Percentiles rank a stretch among this genome's conserved stretches.
phyloP scores from a whole-genome alignment of 2,888 invertebrate genomes.

The Seladonia tumulorum region DNA sequence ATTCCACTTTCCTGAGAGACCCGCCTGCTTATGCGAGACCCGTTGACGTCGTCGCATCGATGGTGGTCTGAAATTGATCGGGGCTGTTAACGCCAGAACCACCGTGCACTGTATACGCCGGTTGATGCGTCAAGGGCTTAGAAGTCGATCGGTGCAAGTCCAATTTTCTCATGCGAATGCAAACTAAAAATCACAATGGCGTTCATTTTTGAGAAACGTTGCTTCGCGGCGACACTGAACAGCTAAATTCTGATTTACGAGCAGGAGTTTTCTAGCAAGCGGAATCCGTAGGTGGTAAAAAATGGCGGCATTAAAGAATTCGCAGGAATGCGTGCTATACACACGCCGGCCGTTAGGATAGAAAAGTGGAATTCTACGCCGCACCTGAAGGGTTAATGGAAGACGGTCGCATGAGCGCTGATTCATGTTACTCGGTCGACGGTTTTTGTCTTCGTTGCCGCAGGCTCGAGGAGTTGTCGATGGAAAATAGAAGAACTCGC shows the following conservation, averaged over 20 bases:
- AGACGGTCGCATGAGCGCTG: constrained; percentile 11
- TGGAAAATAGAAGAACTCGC: constrained; percentile 1
- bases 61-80: background rate
- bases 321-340: background rate
- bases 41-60: background rate
- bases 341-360: constrained; percentile 13
- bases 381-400: constrained; percentile 9
- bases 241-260: background rate
- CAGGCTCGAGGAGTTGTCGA: constrained; percentile 6
- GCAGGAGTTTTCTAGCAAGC: background rate
- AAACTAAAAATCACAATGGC: no score
- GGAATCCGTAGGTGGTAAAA: background rate
- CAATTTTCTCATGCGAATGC: background rate
- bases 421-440: constrained; percentile 12
- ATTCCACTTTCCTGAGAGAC: background rate
- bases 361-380: constrained; percentile 9
- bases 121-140: background rate
- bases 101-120: background rate
- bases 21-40: background rate
- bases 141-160: background rate
- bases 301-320: background rate
- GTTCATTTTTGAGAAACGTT: no score
- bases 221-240: no score
- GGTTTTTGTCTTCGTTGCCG: constrained; percentile 2
- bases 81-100: background rate